Conservation (phyloP, 92 coral and sea anemone genomes). For the Umimayanthus kanabou region DNA sequence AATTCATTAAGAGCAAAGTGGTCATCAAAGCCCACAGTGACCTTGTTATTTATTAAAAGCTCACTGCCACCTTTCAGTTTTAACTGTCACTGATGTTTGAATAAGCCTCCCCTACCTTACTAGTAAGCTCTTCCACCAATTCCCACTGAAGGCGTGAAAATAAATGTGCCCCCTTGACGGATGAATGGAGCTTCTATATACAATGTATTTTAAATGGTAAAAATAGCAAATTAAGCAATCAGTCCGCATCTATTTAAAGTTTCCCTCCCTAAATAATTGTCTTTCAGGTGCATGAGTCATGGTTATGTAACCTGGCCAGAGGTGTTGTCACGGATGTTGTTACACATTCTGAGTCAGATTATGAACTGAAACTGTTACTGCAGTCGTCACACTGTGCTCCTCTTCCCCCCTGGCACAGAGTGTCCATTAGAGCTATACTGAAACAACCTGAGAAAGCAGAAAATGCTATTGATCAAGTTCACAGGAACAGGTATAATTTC, state of each 20-base stretch:
- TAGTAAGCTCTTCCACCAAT: no score
- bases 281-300: conserved; percentile 34
- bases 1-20: no score
- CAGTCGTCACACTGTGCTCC: conserved; percentile 89
- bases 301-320: conserved; percentile 25
- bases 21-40: no score
- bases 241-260: not conserved
- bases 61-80: no score
- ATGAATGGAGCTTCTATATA: not conserved
- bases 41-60: no score
- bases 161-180: no score
- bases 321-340: not conserved
- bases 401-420: conserved; percentile 76
- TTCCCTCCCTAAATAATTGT: not conserved
- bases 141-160: no score
- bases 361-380: conserved; percentile 78
- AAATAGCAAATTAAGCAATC: not conserved
- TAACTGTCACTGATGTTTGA: no score
- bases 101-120: no score
- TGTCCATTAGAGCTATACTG: conserved; percentile 60
- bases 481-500: not conserved
- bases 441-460: conserved; percentile 52
- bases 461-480: not conserved
- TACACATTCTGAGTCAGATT: conserved; percentile 67
- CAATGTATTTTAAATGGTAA: not conserved